Evolutionary conservation across 2,888 invertebrate genomes (phyloP), one percentile per base, ranked within the genome.

Genomic region (Deilephila porcellus): DNA sequence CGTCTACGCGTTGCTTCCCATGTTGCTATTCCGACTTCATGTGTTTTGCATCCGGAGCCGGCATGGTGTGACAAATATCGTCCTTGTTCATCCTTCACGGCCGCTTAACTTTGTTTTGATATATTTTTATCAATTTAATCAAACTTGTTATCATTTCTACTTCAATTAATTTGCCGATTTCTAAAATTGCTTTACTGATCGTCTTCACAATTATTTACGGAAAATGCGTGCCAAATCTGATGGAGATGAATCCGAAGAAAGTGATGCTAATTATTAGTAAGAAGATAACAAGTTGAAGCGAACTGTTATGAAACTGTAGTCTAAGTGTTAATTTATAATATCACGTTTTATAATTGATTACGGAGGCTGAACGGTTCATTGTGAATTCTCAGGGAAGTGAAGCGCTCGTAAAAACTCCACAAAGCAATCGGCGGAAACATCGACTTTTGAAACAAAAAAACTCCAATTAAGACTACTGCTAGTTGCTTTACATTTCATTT

Each of bases 301-400:
- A 76, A 78, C 72, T 78, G 79, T 84, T 84, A 82, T 76, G 80
- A 79, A 83, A 83, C 78, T 74, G 70, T 78, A 20, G 64, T 63
- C 11, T 56, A n/a, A 56, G 56, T 56, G 56, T 56, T 56, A 56
- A 77, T 72, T 74, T 75, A 77, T 73, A 82, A 74, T 74, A 76
- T 80, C 80, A 79, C 72, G 72, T 72, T 45, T 71, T 72, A 59
- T 67, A 72, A 72, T 72, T 72, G 72, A 67, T 64, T 79, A 78
- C 79, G 71, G 34, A 71, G 60, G 53, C 37, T 72, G 34, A 52
- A 52, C 63, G 64, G 72, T 67, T 72, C 34, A 25, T 63, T 72
- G 64, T 63, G 64, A 75, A 81, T 86, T 90, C 90, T 85, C 90
- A 90, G 78, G 89, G 89, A 91, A 91, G 86, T 82, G 76, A 74